These are phyloP conservation scores for Cheilosia grossa DNA, from an alignment of 2,888 invertebrate species.

Conservation along the genomic window DNA sequence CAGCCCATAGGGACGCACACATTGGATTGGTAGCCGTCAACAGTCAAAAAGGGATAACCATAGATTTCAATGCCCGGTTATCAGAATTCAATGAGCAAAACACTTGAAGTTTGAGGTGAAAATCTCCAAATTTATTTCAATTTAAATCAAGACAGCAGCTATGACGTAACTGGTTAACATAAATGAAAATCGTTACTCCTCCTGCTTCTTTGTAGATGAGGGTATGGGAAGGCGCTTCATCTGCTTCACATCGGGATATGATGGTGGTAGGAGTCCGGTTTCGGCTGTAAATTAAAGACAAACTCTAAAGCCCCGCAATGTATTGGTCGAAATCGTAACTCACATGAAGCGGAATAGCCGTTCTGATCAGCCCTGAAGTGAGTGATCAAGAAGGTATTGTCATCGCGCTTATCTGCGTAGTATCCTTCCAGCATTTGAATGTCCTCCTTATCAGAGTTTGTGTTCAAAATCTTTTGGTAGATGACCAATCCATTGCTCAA, in stretches of 20 bases:
- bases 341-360: conserved; percentile 51
- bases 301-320: background rate
- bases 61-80: too few species aligned
- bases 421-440: conserved; percentile 54
- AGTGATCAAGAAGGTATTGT: conserved; percentile 46
- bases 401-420: conserved; percentile 47
- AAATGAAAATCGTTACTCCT: background rate
- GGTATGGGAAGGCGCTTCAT: conserved; percentile 32
- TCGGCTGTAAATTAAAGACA: conserved; percentile 28
- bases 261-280: conserved; percentile 33
- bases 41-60: too few species aligned
- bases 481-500: conserved; percentile 52
- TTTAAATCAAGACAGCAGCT: background rate
- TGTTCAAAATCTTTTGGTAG: conserved; percentile 46
- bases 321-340: background rate
- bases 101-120: background rate
- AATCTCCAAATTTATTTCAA: background rate
- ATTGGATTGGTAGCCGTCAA: too few species aligned
- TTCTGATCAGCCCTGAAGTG: conserved; percentile 46
- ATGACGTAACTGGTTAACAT: background rate
- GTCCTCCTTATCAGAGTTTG: conserved; percentile 22
- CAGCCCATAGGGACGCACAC: too few species aligned
- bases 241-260: conserved; percentile 27
- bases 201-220: background rate
- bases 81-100: too few species aligned